These are phyloP conservation scores for Tetrax tetrax DNA, from an alignment of 2,113 vertebrate genomes.

Conservation along the genomic window DNA sequence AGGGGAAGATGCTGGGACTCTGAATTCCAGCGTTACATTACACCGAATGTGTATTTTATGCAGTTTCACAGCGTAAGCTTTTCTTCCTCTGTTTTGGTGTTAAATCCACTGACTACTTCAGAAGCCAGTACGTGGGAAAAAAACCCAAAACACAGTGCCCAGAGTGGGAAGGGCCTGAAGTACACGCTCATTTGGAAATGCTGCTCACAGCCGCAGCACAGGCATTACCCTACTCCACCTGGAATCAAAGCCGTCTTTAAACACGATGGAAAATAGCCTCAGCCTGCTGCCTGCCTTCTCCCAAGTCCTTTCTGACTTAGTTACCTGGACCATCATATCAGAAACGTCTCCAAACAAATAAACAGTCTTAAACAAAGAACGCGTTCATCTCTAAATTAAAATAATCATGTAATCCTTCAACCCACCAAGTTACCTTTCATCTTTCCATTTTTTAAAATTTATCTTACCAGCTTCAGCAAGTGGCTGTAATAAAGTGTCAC, in stretches of 20 bases:
- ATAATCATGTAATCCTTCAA: conserved; percentile 67
- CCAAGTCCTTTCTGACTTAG: background rate
- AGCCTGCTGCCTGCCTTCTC: background rate
- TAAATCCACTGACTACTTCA: background rate
- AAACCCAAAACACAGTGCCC: background rate
- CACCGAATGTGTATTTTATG: background rate
- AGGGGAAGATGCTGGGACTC: background rate
- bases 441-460: conserved; percentile 40
- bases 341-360: conserved; percentile 58
- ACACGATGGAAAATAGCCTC: background rate
- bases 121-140: background rate
- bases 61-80: background rate
- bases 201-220: background rate
- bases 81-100: background rate
- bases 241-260: background rate
- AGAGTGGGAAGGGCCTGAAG: background rate
- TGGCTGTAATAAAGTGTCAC: conserved; percentile 68
- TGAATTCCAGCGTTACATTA: background rate
- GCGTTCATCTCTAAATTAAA: conserved; percentile 66
- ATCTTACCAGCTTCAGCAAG: conserved; percentile 64
- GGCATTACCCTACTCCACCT: background rate
- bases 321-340: conserved; percentile 9
- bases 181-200: background rate
- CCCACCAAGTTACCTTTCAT: conserved; percentile 59
- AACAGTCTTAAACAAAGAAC: conserved; percentile 58